Percentiles rank a stretch among this genome's conserved stretches.
These are phyloP conservation scores for Amblyopsis hoosieri DNA, from an alignment of 2,797 vertebrate genomes.

Conservation along the genomic window DNA sequence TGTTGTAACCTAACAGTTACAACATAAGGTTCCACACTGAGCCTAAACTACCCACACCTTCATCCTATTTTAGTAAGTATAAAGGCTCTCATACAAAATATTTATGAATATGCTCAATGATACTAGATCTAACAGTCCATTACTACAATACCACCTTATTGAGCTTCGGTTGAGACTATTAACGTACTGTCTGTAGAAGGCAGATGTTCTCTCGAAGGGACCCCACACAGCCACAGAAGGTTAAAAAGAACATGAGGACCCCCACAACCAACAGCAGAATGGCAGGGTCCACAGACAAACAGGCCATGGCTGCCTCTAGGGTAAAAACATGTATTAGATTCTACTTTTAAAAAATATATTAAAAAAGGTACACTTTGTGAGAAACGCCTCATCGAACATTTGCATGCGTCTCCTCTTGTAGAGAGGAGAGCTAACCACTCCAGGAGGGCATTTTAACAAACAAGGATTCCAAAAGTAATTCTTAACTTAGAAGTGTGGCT, in stretches of 20 bases:
- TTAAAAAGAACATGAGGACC: constrained; percentile 90
- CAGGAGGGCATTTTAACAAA: too few species aligned
- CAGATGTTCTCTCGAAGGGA: constrained; percentile 94
- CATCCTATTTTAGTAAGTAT: too few species aligned
- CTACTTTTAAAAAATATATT: background rate
- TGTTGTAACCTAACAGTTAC: too few species aligned
- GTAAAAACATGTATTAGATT: background rate
- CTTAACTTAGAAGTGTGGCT: too few species aligned
- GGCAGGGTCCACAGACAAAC: constrained; percentile 86
- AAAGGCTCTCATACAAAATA: too few species aligned
- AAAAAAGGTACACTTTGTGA: background rate
- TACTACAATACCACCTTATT: too few species aligned
- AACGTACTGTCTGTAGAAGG: constrained; percentile 86
- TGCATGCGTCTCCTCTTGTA: background rate
- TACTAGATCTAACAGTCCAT: too few species aligned
- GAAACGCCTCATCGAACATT: background rate
- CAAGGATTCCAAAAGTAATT: too few species aligned
- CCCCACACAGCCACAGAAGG: constrained; percentile 94
- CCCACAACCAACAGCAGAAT: constrained; percentile 87
- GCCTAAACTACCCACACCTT: too few species aligned
- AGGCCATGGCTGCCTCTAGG: constrained; percentile 85
- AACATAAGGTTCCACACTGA: too few species aligned
- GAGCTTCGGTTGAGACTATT: background rate
- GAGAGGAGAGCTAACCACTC: too few species aligned
- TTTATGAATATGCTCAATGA: too few species aligned